Base-by-base conservation (phyloP, 2,797 vertebrate genomes). In the Sparus aurata region DNA sequence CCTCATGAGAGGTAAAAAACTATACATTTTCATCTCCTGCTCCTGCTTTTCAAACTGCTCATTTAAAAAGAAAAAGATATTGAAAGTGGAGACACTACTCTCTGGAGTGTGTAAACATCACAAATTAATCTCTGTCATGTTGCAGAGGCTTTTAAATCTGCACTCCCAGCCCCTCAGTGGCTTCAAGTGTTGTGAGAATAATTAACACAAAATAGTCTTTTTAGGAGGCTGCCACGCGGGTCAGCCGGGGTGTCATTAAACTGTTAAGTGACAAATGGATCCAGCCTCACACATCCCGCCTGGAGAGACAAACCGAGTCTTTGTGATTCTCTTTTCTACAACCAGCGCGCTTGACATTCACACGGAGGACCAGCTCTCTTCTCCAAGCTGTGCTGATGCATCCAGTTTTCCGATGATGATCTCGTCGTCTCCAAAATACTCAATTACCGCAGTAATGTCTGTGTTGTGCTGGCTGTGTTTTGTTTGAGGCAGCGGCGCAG, bases 181-280 rank as follows among this genome's bases (percentile, higher is more conserved):
- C 72, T 80, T 71, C 20, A 7, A 87, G 74, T 84, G 80, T 55
- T 47, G 73, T 72, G 81, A 83, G 69, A 50, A 87, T 87, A 86
- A 87, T 85, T 72, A 78, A 78, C 53, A 80, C 71, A 68, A 69
- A 79, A 72, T 41, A 25, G 49, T 67, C 38, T 64, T 87, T 88
- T 69, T 64, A 27, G 47, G 59, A 71, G 47, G 18, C 7, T 65
- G 66, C 63, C 23, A 20, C 45, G 7, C 30, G 61, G 64, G 79
- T 38, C 73, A 75, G 57, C 47, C 58, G 18, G 76, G 53, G 68
- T 75, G 67, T 82, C 90, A 85, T 86, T 88, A 86, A 75, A 79
- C 70, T 85, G 86, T 87, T 91, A 62, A 73, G 85, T 57, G 80
- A 92, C 83, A 84, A 85, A 91, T 69, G 55, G 61, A 86, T 85